Percentiles rank a stretch among this genome's conserved stretches.
phyloP scores from a whole-genome alignment of 2,888 invertebrate species.

The Thymelicus sylvestris region DNA sequence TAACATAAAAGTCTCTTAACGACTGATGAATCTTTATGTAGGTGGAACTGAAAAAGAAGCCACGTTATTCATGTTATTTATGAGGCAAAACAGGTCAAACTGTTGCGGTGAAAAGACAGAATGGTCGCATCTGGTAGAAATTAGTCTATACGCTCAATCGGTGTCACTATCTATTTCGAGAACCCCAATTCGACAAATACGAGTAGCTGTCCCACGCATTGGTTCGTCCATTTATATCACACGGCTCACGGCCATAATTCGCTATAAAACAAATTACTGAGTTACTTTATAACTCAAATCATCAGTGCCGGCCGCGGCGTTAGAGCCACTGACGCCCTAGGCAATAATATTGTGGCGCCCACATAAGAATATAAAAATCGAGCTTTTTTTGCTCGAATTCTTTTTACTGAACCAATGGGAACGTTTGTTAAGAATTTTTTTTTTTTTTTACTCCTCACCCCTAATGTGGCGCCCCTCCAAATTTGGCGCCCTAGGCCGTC shows the following conservation, averaged over 20 bases:
- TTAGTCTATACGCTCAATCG: constrained; percentile 31
- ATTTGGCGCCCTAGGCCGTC: too few species aligned
- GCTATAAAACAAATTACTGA: not conserved
- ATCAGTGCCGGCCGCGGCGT: too few species aligned
- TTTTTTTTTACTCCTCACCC: too few species aligned
- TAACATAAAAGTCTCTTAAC: too few species aligned
- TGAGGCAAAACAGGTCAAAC: constrained; percentile 7
- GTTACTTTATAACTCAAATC: not conserved
- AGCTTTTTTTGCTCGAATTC: too few species aligned
- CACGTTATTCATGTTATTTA: not conserved
- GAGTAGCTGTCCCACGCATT: constrained; percentile 25
- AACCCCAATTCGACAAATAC: constrained; percentile 22
- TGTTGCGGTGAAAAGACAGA: constrained; percentile 19
- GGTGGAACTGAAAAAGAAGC: not conserved
- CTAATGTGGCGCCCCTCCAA: too few species aligned
- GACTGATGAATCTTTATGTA: too few species aligned
- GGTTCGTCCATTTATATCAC: constrained; percentile 18
- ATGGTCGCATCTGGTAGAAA: constrained; percentile 23
- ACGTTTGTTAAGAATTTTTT: too few species aligned
- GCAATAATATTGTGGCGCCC: too few species aligned
- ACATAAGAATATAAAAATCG: too few species aligned
- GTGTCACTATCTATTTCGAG: constrained; percentile 29
- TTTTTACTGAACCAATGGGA: too few species aligned
- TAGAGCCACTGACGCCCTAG: too few species aligned
- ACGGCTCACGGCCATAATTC: not conserved